Conservation (phyloP, 2,888 invertebrate genomes). For the Himalopsyche tibetana region DNA sequence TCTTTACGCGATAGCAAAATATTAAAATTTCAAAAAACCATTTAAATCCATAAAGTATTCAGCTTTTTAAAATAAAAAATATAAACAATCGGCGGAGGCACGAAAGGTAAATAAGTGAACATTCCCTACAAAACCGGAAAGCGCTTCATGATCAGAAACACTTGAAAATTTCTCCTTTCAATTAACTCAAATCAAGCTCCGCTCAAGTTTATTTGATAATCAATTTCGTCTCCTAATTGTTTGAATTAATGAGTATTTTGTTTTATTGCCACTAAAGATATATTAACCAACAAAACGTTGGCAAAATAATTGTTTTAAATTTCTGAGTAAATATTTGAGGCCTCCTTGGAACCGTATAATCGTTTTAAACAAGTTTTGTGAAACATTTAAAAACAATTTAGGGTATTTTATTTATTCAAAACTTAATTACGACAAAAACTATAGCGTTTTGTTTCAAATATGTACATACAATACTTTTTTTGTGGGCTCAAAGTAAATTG, state of each 20-base stretch:
- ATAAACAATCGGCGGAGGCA: neutral
- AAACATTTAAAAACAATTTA: no score
- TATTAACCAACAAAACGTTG: neutral
- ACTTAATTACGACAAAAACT: no score
- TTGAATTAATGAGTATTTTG: conserved; percentile 23
- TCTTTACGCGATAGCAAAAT: no score
- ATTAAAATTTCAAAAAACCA: no score
- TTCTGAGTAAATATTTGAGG: no score
- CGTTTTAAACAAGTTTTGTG: no score
- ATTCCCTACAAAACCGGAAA: conserved; percentile 5
- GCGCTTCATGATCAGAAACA: conserved; percentile 15
- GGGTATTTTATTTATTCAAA: no score
- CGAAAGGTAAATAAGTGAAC: conserved; percentile 17
- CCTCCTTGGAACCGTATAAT: no score
- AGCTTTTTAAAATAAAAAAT: neutral
- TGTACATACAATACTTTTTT: no score
- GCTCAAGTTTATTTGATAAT: conserved; percentile 37
- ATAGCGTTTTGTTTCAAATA: no score
- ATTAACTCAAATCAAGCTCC: conserved; percentile 34
- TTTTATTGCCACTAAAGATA: neutral
- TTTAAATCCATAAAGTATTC: no score
- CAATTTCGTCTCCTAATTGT: conserved; percentile 33
- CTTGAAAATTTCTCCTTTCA: conserved; percentile 35
- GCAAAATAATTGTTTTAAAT: neutral
- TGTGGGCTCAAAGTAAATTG: no score